These are phyloP conservation scores for silkworm (Bombyx mori) DNA, from an alignment of 1,140 invertebrate species.

Conservation along the genomic window ASM3026992v2 NC_085112.1:8169501-8170000, in stretches of 20 bases:
- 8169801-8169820: conserved; percentile 22
- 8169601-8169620: conserved; percentile 54
- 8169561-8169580: conserved; percentile 40
- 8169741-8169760: conserved; percentile 47
- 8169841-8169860: conserved; percentile 3
- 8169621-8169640: conserved; percentile 56
- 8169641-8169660: conserved; percentile 67
- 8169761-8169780: conserved; percentile 48
- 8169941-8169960: conserved; percentile 17
- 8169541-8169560: conserved; percentile 3
- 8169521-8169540: conserved; percentile 3
- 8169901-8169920: conserved; percentile 22
- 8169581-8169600: conserved; percentile 63
- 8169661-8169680: conserved; percentile 62
- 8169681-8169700: conserved; percentile 42
- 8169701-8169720: conserved; percentile 59
- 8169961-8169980: conserved; percentile 28
- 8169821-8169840: conserved; percentile 7
- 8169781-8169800: conserved; percentile 31
- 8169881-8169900: background rate
- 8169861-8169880: background rate
- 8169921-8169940: conserved; percentile 12
- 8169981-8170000: conserved; percentile 31
- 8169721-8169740: conserved; percentile 46
- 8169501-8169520: conserved; percentile 22